These are phyloP conservation scores for Atta cephalotes DNA, from an alignment of 1,140 invertebrate genomes.

Conservation along the genomic window DNA sequence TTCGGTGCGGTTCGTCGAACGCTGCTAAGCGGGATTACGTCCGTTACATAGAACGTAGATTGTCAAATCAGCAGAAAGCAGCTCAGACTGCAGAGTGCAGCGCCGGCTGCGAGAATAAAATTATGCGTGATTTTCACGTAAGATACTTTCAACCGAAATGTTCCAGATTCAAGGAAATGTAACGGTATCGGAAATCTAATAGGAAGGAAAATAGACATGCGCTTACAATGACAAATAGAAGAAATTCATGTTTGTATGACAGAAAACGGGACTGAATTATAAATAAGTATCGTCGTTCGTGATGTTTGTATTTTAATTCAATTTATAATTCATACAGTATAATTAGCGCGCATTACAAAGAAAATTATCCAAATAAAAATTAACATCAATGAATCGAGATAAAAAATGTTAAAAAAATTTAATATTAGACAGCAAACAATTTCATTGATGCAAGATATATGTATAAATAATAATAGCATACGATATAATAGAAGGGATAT, in stretches of 20 bases:
- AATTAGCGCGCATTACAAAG: neutral
- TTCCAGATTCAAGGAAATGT: neutral
- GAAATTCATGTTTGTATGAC: neutral
- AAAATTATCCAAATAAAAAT: neutral
- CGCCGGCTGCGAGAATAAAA: slow-evolving; percentile 20
- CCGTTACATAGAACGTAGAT: neutral
- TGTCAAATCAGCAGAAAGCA: neutral
- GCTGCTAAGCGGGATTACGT: slow-evolving; percentile 25
- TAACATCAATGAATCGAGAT: neutral
- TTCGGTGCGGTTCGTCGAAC: slow-evolving; percentile 60
- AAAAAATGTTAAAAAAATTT: too few species aligned
- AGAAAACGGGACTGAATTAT: neutral
- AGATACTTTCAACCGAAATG: neutral
- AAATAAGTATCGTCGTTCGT: neutral
- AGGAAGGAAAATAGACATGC: neutral
- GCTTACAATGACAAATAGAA: neutral
- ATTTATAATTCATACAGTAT: neutral
- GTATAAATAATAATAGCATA: too few species aligned
- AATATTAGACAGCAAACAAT: too few species aligned
- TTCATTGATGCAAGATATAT: too few species aligned
- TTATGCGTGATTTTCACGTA: slow-evolving; percentile 43
- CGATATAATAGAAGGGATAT: too few species aligned
- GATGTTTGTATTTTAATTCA: neutral
- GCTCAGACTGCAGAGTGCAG: neutral
- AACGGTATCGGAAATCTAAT: neutral